Conservation (phyloP, 1,140 invertebrate species). For the Melitaea cinxia region DNA sequence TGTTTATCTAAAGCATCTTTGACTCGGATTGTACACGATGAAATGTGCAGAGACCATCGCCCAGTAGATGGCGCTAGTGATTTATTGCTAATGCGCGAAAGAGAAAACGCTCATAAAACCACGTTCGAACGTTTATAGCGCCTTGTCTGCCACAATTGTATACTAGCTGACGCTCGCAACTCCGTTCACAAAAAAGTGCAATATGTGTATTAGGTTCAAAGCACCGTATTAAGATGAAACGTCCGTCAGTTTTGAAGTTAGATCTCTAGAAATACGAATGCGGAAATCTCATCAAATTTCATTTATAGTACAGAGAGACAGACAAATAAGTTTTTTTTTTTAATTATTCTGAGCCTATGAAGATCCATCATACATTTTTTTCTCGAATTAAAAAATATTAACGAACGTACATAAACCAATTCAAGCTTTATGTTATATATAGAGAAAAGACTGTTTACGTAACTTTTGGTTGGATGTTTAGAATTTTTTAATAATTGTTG, state of each 20-base stretch:
- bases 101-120: slow-evolving; percentile 77
- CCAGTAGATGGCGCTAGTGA: slow-evolving; percentile 67
- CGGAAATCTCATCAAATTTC: too few relatives aligned
- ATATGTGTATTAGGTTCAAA: too few relatives aligned
- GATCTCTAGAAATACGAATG: too few relatives aligned
- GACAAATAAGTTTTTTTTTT: too few relatives aligned
- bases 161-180: too few relatives aligned
- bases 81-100: slow-evolving; percentile 81
- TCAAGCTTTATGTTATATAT: too few relatives aligned
- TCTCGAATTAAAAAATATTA: neutral
- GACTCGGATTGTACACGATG: slow-evolving; percentile 5
- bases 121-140: slow-evolving; percentile 59
- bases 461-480: neutral
- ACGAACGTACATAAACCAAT: too few relatives aligned
- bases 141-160: slow-evolving; percentile 65
- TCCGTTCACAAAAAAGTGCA: too few relatives aligned
- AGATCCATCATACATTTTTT: neutral
- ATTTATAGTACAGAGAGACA: too few relatives aligned
- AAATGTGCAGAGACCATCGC: slow-evolving; percentile 45
- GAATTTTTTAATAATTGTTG: neutral
- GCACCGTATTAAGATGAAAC: too few relatives aligned
- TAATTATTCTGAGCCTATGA: slow-evolving; percentile 3
- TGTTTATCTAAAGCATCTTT: neutral
- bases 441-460: too few relatives aligned
- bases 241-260: too few relatives aligned